These are phyloP conservation scores for Chitala chitala DNA, from an alignment of 2,113 vertebrate genomes.

Conservation along the genomic window DNA sequence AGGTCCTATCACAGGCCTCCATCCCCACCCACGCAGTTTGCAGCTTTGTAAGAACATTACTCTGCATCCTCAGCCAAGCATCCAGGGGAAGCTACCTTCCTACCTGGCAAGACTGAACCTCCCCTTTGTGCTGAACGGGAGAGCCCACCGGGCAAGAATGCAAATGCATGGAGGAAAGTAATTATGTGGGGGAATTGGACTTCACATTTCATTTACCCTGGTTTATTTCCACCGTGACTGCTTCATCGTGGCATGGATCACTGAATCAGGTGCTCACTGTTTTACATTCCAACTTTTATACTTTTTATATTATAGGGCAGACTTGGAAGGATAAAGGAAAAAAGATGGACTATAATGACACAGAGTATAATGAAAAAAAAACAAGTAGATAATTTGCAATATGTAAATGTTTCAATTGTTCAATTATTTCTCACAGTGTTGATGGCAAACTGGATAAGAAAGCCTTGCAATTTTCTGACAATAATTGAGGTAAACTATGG, in stretches of 20 bases:
- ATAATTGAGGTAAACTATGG: background rate
- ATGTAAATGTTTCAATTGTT: background rate
- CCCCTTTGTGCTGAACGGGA: background rate
- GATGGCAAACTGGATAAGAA: background rate
- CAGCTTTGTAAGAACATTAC: too few species aligned
- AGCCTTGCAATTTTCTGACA: background rate
- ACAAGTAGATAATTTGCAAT: background rate
- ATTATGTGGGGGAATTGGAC: conserved; percentile 7
- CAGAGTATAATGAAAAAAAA: background rate
- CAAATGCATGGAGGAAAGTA: background rate
- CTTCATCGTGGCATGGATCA: background rate
- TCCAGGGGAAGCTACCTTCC: background rate
- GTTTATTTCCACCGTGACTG: background rate
- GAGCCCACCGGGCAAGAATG: background rate
- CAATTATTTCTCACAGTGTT: background rate
- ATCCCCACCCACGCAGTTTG: too few species aligned
- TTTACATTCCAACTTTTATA: background rate
- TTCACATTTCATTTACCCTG: background rate
- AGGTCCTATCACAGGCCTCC: too few species aligned
- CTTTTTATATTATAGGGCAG: background rate
- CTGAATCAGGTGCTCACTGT: background rate
- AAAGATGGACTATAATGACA: background rate
- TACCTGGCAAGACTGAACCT: background rate
- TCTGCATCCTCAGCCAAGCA: background rate
- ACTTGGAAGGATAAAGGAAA: too few species aligned